These are phyloP conservation scores for Calidris pygmaea DNA, from an alignment of 2,113 vertebrate genomes.

Conservation along the genomic window DNA sequence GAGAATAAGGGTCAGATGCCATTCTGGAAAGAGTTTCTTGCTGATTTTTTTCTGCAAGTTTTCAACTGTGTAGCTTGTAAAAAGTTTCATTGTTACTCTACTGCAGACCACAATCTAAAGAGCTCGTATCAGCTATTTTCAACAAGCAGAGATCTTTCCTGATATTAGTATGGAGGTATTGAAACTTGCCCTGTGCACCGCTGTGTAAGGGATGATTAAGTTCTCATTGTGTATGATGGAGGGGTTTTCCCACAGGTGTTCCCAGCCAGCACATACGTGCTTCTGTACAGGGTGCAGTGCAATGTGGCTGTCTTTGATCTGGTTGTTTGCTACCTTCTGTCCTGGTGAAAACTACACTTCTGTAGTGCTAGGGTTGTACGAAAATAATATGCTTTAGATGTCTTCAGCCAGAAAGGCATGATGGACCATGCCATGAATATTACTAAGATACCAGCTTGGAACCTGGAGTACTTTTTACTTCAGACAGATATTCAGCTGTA, in stretches of 20 bases:
- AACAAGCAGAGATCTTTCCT: neutral
- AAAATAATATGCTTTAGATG: neutral
- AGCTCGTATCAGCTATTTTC: neutral
- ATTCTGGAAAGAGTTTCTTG: neutral
- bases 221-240: neutral
- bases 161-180: neutral
- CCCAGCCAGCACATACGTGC: neutral
- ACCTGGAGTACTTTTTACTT: neutral
- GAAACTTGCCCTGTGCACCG: neutral
- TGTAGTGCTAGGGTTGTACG: neutral
- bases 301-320: accelerated
- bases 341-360: neutral
- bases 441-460: neutral
- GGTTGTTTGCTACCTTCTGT: neutral
- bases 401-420: neutral
- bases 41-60: neutral
- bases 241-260: neutral
- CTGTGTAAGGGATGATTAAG: neutral
- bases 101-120: neutral
- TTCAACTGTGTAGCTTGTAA: neutral
- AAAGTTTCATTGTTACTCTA: neutral
- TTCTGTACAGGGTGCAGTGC: neutral
- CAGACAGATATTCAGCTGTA: neutral
- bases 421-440: neutral
- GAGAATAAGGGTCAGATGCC: neutral